A percentile compares a stretch with the other conserved stretches of the same genome.
Evolutionary conservation across 2,797 vertebrate species (phyloP).

Genomic region (Peromyscus nudipes): DNA sequence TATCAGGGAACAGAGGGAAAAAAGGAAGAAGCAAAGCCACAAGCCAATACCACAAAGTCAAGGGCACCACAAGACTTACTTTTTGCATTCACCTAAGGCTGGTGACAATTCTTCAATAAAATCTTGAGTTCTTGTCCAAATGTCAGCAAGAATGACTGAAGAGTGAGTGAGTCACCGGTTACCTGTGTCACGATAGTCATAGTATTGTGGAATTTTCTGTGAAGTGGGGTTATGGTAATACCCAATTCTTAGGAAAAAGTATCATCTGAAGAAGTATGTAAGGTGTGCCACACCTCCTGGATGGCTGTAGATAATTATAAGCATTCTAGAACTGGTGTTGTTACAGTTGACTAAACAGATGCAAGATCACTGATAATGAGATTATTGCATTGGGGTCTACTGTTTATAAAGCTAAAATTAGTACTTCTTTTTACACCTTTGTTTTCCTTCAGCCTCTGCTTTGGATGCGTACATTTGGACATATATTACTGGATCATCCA

Average conservation of each 20-base stretch:
- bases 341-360: not conserved
- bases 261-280: not conserved
- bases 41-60: not conserved
- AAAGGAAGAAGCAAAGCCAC: no score
- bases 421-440: not conserved
- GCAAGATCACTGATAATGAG: not conserved
- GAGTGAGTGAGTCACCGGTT: not conserved
- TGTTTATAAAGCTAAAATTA: not conserved
- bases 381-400: not conserved
- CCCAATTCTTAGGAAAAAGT: not conserved
- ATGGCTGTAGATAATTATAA: not conserved
- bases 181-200: not conserved
- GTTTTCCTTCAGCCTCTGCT: not conserved
- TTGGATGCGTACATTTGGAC: not conserved
- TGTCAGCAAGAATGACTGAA: not conserved
- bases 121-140: conserved; percentile 10
- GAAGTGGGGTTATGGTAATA: not conserved
- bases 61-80: not conserved
- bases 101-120: not conserved
- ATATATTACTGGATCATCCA: conserved; percentile 20
- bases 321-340: not conserved
- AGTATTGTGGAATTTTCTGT: not conserved
- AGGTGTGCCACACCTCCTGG: not conserved
- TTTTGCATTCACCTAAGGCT: not conserved
- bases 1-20: not conserved